phyloP scores from a whole-genome alignment of 2,113 vertebrate genomes.

The Plestiodon gilberti region DNA sequence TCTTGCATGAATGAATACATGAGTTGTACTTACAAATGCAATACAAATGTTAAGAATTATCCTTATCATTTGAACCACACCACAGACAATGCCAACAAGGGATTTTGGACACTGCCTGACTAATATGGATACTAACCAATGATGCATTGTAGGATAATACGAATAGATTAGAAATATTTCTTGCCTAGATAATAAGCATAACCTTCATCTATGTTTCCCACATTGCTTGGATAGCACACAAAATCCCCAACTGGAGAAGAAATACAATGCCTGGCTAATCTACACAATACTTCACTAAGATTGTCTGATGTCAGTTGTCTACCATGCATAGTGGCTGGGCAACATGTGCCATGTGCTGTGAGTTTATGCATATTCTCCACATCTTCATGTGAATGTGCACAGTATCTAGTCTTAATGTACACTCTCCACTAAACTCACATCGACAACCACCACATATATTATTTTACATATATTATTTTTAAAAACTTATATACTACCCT shows the following conservation, averaged over 20 bases:
- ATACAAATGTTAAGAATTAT: too few relatives aligned
- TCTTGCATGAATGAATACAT: too few relatives aligned
- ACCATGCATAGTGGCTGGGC: neutral
- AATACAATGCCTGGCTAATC: neutral
- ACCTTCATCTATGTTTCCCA: too few relatives aligned
- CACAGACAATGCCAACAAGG: too few relatives aligned
- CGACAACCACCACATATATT: too few relatives aligned
- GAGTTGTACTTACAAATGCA: too few relatives aligned
- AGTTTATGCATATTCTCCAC: neutral
- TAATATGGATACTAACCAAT: too few relatives aligned
- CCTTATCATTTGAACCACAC: too few relatives aligned
- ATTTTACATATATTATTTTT: too few relatives aligned
- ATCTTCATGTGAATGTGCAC: neutral
- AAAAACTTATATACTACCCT: too few relatives aligned
- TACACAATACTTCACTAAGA: neutral
- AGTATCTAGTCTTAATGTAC: neutral
- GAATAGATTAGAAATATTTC: too few relatives aligned
- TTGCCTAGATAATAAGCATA: neutral
- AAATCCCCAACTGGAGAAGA: neutral
- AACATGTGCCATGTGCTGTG: neutral
- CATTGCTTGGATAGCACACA: neutral
- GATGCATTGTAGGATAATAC: too few relatives aligned
- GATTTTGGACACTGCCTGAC: neutral
- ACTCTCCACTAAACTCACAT: neutral
- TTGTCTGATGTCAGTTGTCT: neutral